Evolutionary conservation across 2,888 invertebrate genomes (phyloP).

Genomic region (Drosophila paramelanica): DNA sequence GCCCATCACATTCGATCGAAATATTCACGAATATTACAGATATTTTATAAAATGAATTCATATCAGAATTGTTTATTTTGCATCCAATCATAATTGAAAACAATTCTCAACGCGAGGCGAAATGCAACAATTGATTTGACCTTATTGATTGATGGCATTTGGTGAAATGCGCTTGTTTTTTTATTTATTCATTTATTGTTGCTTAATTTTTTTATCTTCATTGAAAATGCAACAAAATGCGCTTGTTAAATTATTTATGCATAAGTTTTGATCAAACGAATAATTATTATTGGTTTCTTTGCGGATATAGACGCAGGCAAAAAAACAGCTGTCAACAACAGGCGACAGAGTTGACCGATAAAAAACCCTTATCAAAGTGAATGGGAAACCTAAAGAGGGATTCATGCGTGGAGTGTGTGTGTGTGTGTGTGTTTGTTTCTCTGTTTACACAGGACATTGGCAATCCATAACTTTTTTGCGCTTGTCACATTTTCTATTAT

Average conservation of each 20-base stretch:
- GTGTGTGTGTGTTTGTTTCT: slow-evolving; percentile 1
- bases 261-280: slow-evolving; percentile 43
- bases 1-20: not conserved
- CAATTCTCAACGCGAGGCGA: slow-evolving; percentile 45
- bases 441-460: slow-evolving; percentile 61
- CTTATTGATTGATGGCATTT: slow-evolving; percentile 70
- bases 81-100: slow-evolving; percentile 65
- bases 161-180: slow-evolving; percentile 19
- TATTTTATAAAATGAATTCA: not conserved
- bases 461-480: slow-evolving; percentile 73
- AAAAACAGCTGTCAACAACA: slow-evolving; percentile 63
- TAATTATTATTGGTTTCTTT: slow-evolving; percentile 28
- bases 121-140: slow-evolving; percentile 72
- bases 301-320: not conserved
- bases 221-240: slow-evolving; percentile 46
- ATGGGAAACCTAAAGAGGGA: slow-evolving; percentile 7
- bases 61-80: slow-evolving; percentile 7
- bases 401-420: not conserved
- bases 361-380: slow-evolving; percentile 69
- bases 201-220: slow-evolving; percentile 14
- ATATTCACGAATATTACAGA: not conserved
- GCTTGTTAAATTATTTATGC: slow-evolving; percentile 40
- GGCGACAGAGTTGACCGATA: slow-evolving; percentile 26
- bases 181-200: not conserved
- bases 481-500: slow-evolving; percentile 71